Base-by-base conservation (phyloP, 2,797 vertebrate species). In the Fundulus diaphanus region DNA sequence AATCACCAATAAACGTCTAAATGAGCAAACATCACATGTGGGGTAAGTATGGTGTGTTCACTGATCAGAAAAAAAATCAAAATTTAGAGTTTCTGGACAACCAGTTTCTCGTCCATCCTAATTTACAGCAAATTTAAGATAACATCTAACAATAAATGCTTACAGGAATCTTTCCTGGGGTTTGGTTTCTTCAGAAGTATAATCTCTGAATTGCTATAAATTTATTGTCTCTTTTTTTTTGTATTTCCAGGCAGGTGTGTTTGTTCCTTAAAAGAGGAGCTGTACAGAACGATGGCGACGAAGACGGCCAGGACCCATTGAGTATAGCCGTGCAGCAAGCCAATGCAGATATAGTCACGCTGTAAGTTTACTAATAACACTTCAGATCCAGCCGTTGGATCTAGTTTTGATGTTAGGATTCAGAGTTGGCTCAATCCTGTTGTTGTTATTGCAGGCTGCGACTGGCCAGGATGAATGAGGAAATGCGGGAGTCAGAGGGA, bases 401-500 rank as follows among this genome's bases (percentile, higher is more conserved):
- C 1, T 37, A 27, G 29, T 24, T 72, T 27, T n/a, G 22, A 40
- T 33, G 0, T 11, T n/a, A 24, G 4, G 56, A 31, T 29, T 56
- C 63, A 76, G 71, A 0, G 12, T 27, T 11, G n/a, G 1, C 29
- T 52, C 22, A 1, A n/a, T 66, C 37, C 13, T 54, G 31, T 8
- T 66, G 40, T 11, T 11, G 7, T n/a, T 73, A 15, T 27, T 20
- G 31, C 81, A 99, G 98, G 94, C 93, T 99, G 78, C 97, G 98
- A 79, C 94, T 99, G 92, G 96, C 98, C 8, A 94, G 97, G 76
- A 99, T 99, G 98, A 98, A 99, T 0, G 98, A 99, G 90, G 98
- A 99, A 89, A 99, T 99, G 98, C 93, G 98, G 1, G 98, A 99
- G 91, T 96, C 97, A 0, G 98, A 99, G 89, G 97, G 97, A 0